These are phyloP conservation scores for Spongilla lacustris DNA, from an alignment of 37 sponge, comb jelly and placozoan genomes.

Conservation along the genomic window DNA sequence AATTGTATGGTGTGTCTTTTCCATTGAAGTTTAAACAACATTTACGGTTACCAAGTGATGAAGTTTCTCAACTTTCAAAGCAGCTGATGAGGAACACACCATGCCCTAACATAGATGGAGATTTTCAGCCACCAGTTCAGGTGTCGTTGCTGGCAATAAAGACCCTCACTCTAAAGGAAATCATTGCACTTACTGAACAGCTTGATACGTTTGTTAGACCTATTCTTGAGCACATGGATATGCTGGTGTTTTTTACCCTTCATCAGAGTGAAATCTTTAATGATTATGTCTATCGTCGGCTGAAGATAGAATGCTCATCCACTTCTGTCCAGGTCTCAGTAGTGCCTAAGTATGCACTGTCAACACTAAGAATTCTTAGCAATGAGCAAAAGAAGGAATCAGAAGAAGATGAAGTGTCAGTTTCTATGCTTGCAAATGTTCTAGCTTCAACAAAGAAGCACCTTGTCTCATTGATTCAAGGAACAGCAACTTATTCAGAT, in stretches of 20 bases:
- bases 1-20: conserved; percentile 39
- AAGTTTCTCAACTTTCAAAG: conserved; percentile 2
- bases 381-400: not conserved
- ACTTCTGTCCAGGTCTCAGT: not conserved
- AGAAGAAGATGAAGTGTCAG: not conserved
- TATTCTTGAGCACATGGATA: conserved; percentile 19
- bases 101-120: not conserved
- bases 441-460: conserved; percentile 2
- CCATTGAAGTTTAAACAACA: not conserved
- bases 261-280: conserved; percentile 65
- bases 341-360: not conserved
- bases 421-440: not conserved
- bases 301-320: conserved; percentile 10
- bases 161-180: not conserved
- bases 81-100: not conserved
- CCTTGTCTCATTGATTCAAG: conserved; percentile 32
- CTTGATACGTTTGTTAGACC: conserved; percentile 17
- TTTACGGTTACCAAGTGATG: conserved; percentile 6
- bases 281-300: conserved; percentile 47
- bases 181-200: not conserved
- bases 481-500: conserved; percentile 30
- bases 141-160: not conserved
- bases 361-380: not conserved
- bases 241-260: conserved; percentile 62
- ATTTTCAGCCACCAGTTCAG: not conserved